These are phyloP conservation scores for Marasmarcha lunaedactyla DNA, from an alignment of 2,888 invertebrate species.

Conservation along the genomic window DNA sequence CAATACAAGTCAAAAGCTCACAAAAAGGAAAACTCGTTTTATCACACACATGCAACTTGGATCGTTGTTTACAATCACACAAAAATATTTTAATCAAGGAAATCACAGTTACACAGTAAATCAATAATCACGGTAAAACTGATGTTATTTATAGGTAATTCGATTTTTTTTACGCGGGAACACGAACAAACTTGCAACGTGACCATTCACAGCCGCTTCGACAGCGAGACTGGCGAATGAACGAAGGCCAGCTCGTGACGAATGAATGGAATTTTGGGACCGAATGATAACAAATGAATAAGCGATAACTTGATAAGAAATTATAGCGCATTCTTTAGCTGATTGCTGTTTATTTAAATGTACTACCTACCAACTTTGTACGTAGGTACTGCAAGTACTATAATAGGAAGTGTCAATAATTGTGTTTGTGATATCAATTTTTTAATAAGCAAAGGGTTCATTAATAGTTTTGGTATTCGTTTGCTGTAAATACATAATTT, in stretches of 20 bases:
- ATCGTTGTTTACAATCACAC: constrained; percentile 25
- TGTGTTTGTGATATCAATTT: too few relatives aligned
- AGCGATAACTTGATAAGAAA: constrained; percentile 2
- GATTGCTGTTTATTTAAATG: too few relatives aligned
- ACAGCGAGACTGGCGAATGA: constrained; percentile 45
- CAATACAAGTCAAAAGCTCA: constrained; percentile 39
- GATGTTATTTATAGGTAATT: neutral
- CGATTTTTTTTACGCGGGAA: constrained; percentile 27
- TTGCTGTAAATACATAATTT: too few relatives aligned
- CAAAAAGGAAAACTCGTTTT: constrained; percentile 35
- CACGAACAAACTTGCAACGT: constrained; percentile 14
- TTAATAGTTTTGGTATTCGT: too few relatives aligned
- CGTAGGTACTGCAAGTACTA: too few relatives aligned
- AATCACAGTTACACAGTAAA: constrained; percentile 26
- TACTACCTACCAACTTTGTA: too few relatives aligned
- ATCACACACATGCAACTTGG: constrained; percentile 36
- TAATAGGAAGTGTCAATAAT: too few relatives aligned
- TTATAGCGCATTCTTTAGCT: too few relatives aligned
- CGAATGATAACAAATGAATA: constrained; percentile 17
- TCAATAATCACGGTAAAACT: constrained; percentile 6
- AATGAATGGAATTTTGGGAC: constrained; percentile 28
- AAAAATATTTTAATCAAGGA: constrained; percentile 28
- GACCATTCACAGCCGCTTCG: constrained; percentile 41
- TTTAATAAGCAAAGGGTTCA: too few relatives aligned
- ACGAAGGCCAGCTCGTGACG: constrained; percentile 26